These are phyloP conservation scores for Pelmatolapia mariae DNA, from an alignment of 2,113 vertebrate species.

Conservation along the genomic window DNA sequence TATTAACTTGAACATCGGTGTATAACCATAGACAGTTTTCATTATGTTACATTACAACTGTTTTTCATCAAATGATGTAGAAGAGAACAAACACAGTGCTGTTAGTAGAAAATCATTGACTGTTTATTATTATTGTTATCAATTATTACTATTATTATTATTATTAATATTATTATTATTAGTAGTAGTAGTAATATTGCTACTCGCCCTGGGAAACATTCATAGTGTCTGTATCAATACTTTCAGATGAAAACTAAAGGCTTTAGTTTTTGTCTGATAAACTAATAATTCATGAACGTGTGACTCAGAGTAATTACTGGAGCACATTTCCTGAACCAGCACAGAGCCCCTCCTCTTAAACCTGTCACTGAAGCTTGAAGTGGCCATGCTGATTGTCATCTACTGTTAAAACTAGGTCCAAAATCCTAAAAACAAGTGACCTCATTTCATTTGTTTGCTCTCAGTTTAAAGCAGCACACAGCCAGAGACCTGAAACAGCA, in stretches of 20 bases:
- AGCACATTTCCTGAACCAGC: not conserved
- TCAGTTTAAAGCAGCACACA: fast-evolving
- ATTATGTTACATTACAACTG: fast-evolving
- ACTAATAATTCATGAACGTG: fast-evolving
- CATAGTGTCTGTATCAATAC: fast-evolving
- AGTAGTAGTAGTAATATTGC: not conserved
- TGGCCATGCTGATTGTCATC: not conserved
- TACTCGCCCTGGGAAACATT: fast-evolving
- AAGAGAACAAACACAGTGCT: not conserved
- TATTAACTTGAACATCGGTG: fast-evolving
- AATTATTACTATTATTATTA: fast-evolving
- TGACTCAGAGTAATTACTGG: fast-evolving
- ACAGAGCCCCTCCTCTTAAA: fast-evolving
- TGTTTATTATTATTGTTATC: not conserved
- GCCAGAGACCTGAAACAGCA: not conserved
- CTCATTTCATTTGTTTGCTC: fast-evolving
- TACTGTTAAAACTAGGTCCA: not conserved
- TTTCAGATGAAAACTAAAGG: fast-evolving
- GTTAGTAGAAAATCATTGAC: not conserved
- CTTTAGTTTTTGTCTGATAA: not conserved
- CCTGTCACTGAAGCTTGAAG: not conserved
- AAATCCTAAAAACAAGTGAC: not conserved
- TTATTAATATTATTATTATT: fast-evolving
- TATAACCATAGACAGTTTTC: fast-evolving
- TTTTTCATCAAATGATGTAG: not conserved